A percentile compares a stretch with the other conserved stretches of the same genome.
Evolutionary conservation across 1,140 invertebrate species (phyloP).

Genomic region (Eupristina koningsbergeri): DNA sequence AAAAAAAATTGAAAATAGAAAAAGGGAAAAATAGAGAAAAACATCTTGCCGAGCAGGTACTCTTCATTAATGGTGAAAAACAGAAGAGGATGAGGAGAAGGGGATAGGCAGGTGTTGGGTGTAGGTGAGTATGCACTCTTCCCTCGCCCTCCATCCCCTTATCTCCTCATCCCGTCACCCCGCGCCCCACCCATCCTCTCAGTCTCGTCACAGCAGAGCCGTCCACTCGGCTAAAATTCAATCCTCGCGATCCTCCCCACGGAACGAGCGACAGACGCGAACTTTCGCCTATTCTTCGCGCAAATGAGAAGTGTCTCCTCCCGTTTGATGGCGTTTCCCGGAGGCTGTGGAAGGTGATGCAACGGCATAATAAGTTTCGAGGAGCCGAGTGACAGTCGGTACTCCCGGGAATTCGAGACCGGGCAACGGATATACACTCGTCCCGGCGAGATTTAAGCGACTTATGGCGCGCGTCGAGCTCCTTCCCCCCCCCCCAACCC

Average conservation of each 20-base stretch:
- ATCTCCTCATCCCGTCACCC: too few relatives aligned
- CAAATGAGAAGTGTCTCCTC: constrained; percentile 50
- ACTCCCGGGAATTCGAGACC: constrained; percentile 56
- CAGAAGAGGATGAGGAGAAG: background rate
- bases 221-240: constrained; percentile 46
- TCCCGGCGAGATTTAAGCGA: constrained; percentile 54
- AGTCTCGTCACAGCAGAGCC: background rate
- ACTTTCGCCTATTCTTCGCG: constrained; percentile 44
- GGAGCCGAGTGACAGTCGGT: constrained; percentile 46
- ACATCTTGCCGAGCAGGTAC: background rate
- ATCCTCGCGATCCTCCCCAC: constrained; percentile 26
- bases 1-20: too few relatives aligned
- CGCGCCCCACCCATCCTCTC: too few relatives aligned
- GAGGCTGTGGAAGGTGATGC: background rate
- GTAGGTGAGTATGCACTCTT: too few relatives aligned
- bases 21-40: background rate
- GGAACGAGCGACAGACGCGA: constrained; percentile 16
- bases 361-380: constrained; percentile 46
- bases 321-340: constrained; percentile 41
- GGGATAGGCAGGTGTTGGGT: background rate
- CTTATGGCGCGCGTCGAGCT: constrained; percentile 42
- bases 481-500: background rate
- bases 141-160: too few relatives aligned
- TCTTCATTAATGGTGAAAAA: constrained; percentile 33
- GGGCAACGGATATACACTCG: constrained; percentile 3